Evolutionary conservation across 2,113 vertebrate genomes (phyloP).

Genomic region (Rhineura floridana): DNA sequence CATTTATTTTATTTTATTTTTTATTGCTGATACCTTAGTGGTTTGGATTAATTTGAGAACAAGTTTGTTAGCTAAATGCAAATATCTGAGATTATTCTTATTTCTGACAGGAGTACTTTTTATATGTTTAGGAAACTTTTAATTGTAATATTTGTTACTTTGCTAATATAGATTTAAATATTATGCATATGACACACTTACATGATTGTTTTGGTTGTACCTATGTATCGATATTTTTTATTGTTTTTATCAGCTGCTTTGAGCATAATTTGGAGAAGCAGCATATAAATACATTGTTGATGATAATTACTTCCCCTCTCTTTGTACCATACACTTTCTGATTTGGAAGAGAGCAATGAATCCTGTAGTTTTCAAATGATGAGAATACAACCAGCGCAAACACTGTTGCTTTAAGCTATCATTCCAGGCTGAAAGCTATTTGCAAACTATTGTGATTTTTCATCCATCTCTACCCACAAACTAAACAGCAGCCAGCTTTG

Average conservation of each 20-base stretch:
- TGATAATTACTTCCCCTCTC: neutral
- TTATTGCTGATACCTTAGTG: neutral
- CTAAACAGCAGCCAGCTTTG: neutral
- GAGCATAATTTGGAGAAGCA: no score
- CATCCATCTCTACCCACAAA: neutral
- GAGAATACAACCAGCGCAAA: neutral
- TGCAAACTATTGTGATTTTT: neutral
- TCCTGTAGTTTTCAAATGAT: neutral
- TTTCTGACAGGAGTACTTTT: neutral
- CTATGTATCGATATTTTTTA: no score
- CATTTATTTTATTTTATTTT: neutral
- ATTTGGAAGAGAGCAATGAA: neutral
- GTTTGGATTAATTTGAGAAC: neutral
- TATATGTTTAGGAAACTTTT: no score
- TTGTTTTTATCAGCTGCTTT: no score
- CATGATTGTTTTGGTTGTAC: no score
- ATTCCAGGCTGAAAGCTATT: neutral
- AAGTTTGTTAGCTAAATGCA: neutral
- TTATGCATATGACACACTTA: no score
- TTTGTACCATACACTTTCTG: neutral
- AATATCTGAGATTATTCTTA: neutral
- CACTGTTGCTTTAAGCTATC: neutral
- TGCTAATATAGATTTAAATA: no score
- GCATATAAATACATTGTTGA: no score
- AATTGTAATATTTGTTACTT: no score